These are phyloP conservation scores for Synanthedon myopaeformis DNA, from an alignment of 2,888 invertebrate genomes.

Conservation along the genomic window DNA sequence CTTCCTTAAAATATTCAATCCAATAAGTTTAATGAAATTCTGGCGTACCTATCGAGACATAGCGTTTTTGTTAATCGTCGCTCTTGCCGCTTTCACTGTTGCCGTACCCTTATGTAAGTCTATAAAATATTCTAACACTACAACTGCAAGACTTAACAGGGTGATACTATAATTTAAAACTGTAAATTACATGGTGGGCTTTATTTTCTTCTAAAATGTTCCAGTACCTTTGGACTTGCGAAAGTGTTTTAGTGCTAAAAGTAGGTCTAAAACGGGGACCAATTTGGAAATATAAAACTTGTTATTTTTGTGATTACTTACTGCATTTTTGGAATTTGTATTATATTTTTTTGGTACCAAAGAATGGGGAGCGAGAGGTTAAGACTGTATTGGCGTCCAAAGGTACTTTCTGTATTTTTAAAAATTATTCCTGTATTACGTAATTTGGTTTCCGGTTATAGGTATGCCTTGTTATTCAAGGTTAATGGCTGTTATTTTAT, in stretches of 20 bases:
- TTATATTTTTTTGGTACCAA: neutral
- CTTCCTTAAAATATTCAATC: too few relatives aligned
- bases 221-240: neutral
- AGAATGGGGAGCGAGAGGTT: neutral
- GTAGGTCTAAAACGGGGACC: neutral
- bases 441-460: too few relatives aligned
- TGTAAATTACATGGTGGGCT: neutral
- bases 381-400: conserved; percentile 1
- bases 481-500: too few relatives aligned
- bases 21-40: too few relatives aligned
- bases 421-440: too few relatives aligned
- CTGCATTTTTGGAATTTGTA: neutral
- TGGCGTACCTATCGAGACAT: too few relatives aligned
- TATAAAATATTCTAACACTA: neutral
- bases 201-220: neutral
- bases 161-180: neutral
- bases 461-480: too few relatives aligned
- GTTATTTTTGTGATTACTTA: neutral
- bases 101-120: neutral
- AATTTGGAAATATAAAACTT: neutral
- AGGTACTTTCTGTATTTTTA: neutral
- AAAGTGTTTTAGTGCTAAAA: neutral
- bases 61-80: neutral
- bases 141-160: neutral
- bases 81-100: neutral